Conservation (phyloP, 2,797 vertebrate species). For the Pangasius djambal region DNA sequence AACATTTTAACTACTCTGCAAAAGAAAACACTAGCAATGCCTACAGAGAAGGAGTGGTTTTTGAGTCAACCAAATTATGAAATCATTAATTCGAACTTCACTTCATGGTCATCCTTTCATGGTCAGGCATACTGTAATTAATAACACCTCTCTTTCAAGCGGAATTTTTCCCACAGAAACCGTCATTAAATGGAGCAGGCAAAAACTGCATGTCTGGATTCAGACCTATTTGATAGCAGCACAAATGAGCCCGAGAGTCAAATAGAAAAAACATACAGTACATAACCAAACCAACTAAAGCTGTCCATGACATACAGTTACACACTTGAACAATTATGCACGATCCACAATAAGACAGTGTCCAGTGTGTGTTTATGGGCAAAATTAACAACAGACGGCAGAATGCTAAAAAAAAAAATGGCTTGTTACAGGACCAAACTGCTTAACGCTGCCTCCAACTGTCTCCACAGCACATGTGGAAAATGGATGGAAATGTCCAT, state of each 20-base stretch:
- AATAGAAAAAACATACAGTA: slow-evolving; percentile 28
- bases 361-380: slow-evolving; percentile 67
- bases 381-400: slow-evolving; percentile 73
- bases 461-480: slow-evolving; percentile 56
- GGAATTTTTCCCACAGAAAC: slow-evolving; percentile 6
- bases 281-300: slow-evolving; percentile 60
- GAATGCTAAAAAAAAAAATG: slow-evolving; percentile 57
- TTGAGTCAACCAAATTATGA: background rate
- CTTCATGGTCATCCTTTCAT: background rate
- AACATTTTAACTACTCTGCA: slow-evolving; percentile 24
- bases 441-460: slow-evolving; percentile 54
- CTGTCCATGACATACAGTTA: slow-evolving; percentile 62
- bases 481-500: slow-evolving; percentile 52
- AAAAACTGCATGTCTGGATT: slow-evolving; percentile 44
- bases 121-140: background rate
- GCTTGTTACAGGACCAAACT: slow-evolving; percentile 57
- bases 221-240: slow-evolving; percentile 45
- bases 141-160: background rate
- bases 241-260: slow-evolving; percentile 24
- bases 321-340: slow-evolving; percentile 72
- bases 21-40: slow-evolving; percentile 18
- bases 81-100: background rate
- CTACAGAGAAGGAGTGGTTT: background rate
- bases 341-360: slow-evolving; percentile 71
- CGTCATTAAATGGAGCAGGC: slow-evolving; percentile 29